Conservation (phyloP, 2,888 invertebrate genomes). For the Punctoribates punctum region DNA sequence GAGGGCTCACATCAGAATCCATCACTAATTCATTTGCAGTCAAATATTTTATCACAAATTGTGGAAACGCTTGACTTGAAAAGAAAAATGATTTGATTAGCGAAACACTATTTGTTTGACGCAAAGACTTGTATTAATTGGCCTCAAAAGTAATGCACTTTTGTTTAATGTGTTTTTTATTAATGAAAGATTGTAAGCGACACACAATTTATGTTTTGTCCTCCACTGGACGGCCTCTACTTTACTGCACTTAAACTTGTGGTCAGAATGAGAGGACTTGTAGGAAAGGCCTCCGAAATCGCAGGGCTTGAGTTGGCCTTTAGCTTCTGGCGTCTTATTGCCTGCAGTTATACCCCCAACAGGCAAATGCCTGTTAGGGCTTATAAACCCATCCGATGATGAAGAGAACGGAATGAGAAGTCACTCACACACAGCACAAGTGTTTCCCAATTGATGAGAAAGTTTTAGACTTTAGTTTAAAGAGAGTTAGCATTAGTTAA, state of each 20-base stretch:
- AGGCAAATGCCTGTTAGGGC: constrained; percentile 25
- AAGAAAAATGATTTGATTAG: not conserved
- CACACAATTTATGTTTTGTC: constrained; percentile 12
- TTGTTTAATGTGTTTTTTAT: not conserved
- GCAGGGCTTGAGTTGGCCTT: constrained; percentile 1
- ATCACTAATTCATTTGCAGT: not conserved
- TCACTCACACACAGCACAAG: not conserved
- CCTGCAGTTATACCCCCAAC: constrained; percentile 24
- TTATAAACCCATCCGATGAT: not conserved
- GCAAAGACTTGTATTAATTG: not conserved
- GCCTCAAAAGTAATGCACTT: not conserved
- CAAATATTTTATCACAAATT: not conserved
- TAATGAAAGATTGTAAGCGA: not conserved
- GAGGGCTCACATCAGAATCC: not conserved
- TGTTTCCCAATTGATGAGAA: constrained; percentile 26
- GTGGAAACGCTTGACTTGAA: too few species aligned
- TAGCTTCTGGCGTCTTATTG: constrained; percentile 31
- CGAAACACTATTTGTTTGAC: not conserved
- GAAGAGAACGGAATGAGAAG: constrained; percentile 4
- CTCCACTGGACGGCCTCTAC: not conserved
- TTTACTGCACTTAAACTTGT: constrained; percentile 8
- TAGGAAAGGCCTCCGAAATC: not conserved
- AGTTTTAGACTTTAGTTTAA: not conserved
- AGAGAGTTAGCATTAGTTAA: not conserved
- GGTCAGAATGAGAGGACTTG: constrained; percentile 18